Percentiles rank a stretch among this genome's conserved stretches.
These are phyloP conservation scores for Pogoniulus pusillus DNA, from an alignment of 2,797 vertebrate genomes.

Conservation along the genomic window DNA sequence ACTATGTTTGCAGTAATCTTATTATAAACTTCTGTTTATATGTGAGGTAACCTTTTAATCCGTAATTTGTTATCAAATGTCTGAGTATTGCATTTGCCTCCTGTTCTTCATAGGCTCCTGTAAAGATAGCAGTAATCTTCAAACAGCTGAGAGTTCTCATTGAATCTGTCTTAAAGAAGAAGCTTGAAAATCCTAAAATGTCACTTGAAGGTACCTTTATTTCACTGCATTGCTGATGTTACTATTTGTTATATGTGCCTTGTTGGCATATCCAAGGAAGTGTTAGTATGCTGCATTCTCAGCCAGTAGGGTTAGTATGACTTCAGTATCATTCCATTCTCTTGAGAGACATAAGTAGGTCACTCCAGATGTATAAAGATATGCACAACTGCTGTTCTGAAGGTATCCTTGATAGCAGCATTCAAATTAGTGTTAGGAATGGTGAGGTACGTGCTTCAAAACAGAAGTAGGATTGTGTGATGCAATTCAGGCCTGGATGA, in stretches of 20 bases:
- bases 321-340: background rate
- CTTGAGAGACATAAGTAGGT: background rate
- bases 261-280: background rate
- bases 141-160: slow-evolving; percentile 94
- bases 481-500: background rate
- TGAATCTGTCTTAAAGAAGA: slow-evolving; percentile 91
- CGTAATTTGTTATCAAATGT: background rate
- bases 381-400: background rate
- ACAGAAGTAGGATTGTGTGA: background rate
- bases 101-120: slow-evolving; percentile 85
- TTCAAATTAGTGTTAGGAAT: background rate
- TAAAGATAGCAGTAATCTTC: slow-evolving; percentile 97
- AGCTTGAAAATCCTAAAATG: slow-evolving; percentile 94
- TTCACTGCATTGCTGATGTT: background rate
- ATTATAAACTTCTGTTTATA: background rate
- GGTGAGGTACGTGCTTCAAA: background rate
- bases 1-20: background rate
- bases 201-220: slow-evolving; percentile 88
- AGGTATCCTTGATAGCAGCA: background rate
- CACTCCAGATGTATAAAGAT: background rate
- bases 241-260: background rate
- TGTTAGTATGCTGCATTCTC: background rate
- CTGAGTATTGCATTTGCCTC: background rate
- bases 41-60: background rate
- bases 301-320: background rate